Base-by-base conservation (phyloP, 2,113 vertebrate genomes). In the Mus pahari region DNA sequence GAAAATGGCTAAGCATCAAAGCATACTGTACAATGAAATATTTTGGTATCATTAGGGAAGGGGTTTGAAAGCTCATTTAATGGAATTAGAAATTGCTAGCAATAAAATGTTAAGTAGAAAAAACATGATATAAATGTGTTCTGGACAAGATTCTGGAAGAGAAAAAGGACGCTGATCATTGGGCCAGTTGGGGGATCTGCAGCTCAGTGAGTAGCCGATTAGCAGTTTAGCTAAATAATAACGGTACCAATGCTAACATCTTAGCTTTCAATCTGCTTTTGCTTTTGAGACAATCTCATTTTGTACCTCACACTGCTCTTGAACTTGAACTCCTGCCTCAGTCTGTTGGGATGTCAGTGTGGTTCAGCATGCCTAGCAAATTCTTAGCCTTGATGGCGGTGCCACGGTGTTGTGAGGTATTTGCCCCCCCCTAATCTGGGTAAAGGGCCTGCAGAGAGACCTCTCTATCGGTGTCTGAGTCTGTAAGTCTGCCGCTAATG, bases 11-110 rank as follows among this genome's bases (percentile, higher is more conserved):
- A 73, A 92, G 89, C 81, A 71, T 88, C 94, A 92, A 92, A 94
- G 83, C 55, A 68, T 7, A 90, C 33, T 94, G 62, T 55, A 92
- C 58, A 92, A 88, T 84, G 68, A 94, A 92, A 81, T 95, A 90
- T 58, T 90, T 94, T 64, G 89, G 86, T 53, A 92, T 92, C 77
- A 95, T 82, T 95, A 90, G 71, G 48, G 86, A 92, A 95, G 75
- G 39, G 3, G 28, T 60, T 86, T 94, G 91, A n/a, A 94, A 96
- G 71, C 73, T 86, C 89, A 95, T 77, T 84, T 94, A 92, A 82
- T 86, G 62, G 86, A 89, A 95, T 94, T 95, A 86, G 77, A 96
- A 94, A 91, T 24, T 90, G 81, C 50, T 91, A 39, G 77, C 62
- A 86, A 70, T 91, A 91, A 91, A 95, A 77, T 95, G 88, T 58